phyloP scores from a whole-genome alignment of 1,140 invertebrate species.

The Dinothrombium tinctorium region DNA sequence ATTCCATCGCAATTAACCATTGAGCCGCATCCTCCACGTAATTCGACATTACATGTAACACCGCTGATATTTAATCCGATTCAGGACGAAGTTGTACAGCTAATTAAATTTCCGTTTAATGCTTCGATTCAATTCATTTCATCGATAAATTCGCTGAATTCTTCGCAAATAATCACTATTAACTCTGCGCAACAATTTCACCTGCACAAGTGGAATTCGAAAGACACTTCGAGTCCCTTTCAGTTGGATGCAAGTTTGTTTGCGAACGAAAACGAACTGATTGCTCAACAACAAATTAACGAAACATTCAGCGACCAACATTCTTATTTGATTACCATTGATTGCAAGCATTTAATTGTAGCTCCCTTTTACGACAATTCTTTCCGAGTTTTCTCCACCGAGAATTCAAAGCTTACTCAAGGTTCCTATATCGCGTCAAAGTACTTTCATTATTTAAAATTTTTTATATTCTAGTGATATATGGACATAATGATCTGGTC shows the following conservation, averaged over 20 bases:
- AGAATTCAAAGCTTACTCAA: conserved; percentile 92
- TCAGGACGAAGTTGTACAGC: conserved; percentile 90
- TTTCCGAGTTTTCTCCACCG: conserved; percentile 88
- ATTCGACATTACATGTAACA: conserved; percentile 95
- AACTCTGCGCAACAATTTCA: conserved; percentile 5
- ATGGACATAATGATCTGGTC: conserved; percentile 94
- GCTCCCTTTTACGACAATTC: conserved; percentile 92
- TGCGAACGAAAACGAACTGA: not conserved
- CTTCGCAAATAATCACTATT: conserved; percentile 1
- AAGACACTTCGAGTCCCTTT: conserved; percentile 7
- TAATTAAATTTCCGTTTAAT: conserved; percentile 94
- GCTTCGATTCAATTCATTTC: conserved; percentile 79
- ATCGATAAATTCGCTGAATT: not conserved
- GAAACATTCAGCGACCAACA: conserved; percentile 3
- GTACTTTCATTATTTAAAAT: no score
- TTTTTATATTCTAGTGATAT: no score
- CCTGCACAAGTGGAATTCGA: conserved; percentile 11
- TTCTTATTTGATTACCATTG: conserved; percentile 26
- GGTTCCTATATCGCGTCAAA: no score
- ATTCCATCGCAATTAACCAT: conserved; percentile 88
- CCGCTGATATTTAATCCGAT: conserved; percentile 72
- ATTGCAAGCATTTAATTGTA: conserved; percentile 33
- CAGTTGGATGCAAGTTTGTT: conserved; percentile 2
- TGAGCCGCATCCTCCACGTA: conserved; percentile 90
- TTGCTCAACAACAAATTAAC: not conserved